Percentiles rank a stretch among this genome's conserved stretches.
Evolutionary conservation across 2,797 vertebrate species (phyloP).

Genomic region (Rhynchonycteris naso): DNA sequence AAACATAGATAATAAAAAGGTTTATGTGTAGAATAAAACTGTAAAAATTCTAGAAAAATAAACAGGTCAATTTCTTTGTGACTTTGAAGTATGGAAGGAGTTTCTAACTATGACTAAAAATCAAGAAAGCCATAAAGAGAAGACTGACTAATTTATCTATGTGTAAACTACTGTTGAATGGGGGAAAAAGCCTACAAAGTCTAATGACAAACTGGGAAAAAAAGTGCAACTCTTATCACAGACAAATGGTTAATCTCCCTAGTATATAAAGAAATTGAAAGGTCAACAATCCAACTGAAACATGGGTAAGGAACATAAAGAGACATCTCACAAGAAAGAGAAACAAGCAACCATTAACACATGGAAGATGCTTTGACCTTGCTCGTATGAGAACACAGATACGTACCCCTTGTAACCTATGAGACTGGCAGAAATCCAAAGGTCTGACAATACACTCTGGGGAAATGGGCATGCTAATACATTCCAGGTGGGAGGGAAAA

Average conservation of each 20-base stretch:
- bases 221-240: neutral
- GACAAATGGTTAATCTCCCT: neutral
- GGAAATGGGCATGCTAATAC: neutral
- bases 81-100: neutral
- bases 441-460: neutral
- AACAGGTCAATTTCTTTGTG: neutral
- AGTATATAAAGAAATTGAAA: neutral
- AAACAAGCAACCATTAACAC: neutral
- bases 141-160: neutral
- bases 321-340: neutral
- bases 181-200: neutral
- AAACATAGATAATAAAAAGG: neutral
- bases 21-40: neutral
- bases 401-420: neutral
- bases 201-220: neutral
- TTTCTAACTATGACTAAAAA: slow-evolving; percentile 33
- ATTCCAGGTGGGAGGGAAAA: neutral
- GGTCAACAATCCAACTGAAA: neutral
- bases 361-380: neutral
- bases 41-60: slow-evolving; percentile 15
- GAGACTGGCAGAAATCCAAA: neutral
- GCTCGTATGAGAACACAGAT: neutral
- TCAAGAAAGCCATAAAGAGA: neutral
- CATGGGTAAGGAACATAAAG: neutral
- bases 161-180: neutral